phyloP scores from a whole-genome alignment of 2,113 vertebrate species.

The Pseudonaja textilis region DNA sequence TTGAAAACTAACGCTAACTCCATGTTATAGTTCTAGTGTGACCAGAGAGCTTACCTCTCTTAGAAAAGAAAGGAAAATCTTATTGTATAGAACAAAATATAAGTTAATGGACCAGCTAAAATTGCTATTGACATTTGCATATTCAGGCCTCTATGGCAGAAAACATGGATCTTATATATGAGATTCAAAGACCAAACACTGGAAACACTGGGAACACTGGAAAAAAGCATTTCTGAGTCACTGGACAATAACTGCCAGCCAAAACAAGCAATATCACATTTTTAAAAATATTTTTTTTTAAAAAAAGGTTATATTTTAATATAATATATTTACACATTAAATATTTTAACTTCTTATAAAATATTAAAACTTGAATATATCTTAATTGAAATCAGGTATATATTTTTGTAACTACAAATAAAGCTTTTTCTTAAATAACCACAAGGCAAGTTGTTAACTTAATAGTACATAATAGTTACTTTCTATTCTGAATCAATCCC shows the following conservation, averaged over 20 bases:
- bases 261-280: not conserved
- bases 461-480: not conserved
- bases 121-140: fast-evolving
- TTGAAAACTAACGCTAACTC: not conserved
- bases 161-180: not conserved
- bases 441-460: not conserved
- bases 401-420: not conserved
- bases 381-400: not conserved
- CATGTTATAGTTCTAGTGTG: not conserved
- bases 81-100: not conserved
- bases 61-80: not conserved
- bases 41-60: not conserved
- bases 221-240: not conserved
- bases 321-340: not conserved
- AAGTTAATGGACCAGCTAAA: not conserved
- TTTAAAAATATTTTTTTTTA: not conserved
- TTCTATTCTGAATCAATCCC: not conserved
- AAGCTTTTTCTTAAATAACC: not conserved
- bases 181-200: not conserved
- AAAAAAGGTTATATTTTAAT: not conserved
- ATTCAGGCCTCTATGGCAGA: not conserved
- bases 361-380: not conserved
- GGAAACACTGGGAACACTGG: not conserved
- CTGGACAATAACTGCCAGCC: not conserved
- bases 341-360: not conserved